These are phyloP conservation scores for Syritta pipiens DNA, from an alignment of 2,888 invertebrate species.

Conservation along the genomic window DNA sequence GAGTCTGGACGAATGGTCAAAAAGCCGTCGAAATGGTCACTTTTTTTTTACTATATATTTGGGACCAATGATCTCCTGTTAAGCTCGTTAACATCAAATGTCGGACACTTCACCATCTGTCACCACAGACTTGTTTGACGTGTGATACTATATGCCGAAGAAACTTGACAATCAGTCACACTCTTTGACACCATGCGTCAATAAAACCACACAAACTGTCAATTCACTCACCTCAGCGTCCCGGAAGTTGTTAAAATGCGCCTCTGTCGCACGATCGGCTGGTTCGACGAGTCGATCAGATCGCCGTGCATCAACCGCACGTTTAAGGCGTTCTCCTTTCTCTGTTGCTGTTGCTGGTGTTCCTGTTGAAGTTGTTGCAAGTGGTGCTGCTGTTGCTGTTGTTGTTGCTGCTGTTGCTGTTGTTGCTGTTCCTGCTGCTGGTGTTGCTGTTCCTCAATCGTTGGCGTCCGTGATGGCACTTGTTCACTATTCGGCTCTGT, in stretches of 20 bases:
- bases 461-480: constrained; percentile 69
- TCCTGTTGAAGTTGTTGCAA: constrained; percentile 62
- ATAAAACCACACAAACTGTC: constrained; percentile 4
- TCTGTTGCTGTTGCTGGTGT: constrained; percentile 67
- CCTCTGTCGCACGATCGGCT: constrained; percentile 74
- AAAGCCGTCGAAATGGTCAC: too few relatives aligned
- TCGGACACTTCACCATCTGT: too few relatives aligned
- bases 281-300: constrained; percentile 53
- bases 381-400: constrained; percentile 72
- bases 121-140: too few relatives aligned
- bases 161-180: too few relatives aligned
- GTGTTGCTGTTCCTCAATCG: constrained; percentile 73
- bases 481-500: constrained; percentile 55
- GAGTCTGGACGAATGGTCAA: too few relatives aligned
- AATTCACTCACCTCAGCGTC: constrained; percentile 73
- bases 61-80: too few relatives aligned
- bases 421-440: constrained; percentile 73
- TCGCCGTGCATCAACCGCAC: constrained; percentile 55
- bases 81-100: too few relatives aligned
- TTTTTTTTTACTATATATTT: too few relatives aligned
- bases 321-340: constrained; percentile 49
- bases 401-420: constrained; percentile 71
- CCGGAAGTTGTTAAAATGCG: constrained; percentile 79
- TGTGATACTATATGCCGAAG: too few relatives aligned
- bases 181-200: too few relatives aligned